phyloP scores from a whole-genome alignment of 2,888 invertebrate genomes.

The Cloeon dipterum region DNA sequence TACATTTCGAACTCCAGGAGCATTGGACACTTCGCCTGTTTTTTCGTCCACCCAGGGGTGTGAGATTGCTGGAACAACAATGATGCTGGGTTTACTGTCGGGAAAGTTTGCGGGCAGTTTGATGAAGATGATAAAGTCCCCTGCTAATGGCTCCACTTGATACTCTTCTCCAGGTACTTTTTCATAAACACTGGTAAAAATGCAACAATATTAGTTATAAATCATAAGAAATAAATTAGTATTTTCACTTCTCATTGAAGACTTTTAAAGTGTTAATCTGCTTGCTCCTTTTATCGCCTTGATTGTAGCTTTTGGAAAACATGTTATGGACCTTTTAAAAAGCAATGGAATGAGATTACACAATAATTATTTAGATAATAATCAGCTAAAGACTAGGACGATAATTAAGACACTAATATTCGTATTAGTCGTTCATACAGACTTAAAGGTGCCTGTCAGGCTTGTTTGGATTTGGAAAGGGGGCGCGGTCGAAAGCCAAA shows the following conservation, averaged over 20 bases:
- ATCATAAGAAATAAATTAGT: too few relatives aligned
- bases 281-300: slow-evolving; percentile 15
- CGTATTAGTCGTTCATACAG: too few relatives aligned
- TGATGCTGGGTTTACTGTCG: slow-evolving; percentile 44
- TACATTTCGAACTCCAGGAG: slow-evolving; percentile 53
- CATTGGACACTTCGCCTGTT: slow-evolving; percentile 41
- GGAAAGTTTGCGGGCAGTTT: slow-evolving; percentile 47
- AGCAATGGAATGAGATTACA: too few relatives aligned
- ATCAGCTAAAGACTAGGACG: too few relatives aligned
- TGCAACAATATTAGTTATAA: slow-evolving; percentile 1
- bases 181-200: slow-evolving; percentile 36
- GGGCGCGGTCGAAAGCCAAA: too few relatives aligned
- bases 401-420: too few relatives aligned
- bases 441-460: too few relatives aligned
- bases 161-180: slow-evolving; percentile 47
- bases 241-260: slow-evolving; percentile 59
- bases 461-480: too few relatives aligned
- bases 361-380: too few relatives aligned
- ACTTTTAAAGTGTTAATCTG: slow-evolving; percentile 64
- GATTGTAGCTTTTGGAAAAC: too few relatives aligned
- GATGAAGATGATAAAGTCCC: slow-evolving; percentile 39
- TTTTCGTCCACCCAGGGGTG: slow-evolving; percentile 50
- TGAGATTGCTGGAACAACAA: slow-evolving; percentile 35
- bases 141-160: slow-evolving; percentile 38
- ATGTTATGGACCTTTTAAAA: too few relatives aligned